A percentile compares a stretch with the other conserved stretches of the same genome.
These are phyloP conservation scores for Chloroclysta siterata DNA, from an alignment of 2,888 invertebrate species.

Conservation along the genomic window DNA sequence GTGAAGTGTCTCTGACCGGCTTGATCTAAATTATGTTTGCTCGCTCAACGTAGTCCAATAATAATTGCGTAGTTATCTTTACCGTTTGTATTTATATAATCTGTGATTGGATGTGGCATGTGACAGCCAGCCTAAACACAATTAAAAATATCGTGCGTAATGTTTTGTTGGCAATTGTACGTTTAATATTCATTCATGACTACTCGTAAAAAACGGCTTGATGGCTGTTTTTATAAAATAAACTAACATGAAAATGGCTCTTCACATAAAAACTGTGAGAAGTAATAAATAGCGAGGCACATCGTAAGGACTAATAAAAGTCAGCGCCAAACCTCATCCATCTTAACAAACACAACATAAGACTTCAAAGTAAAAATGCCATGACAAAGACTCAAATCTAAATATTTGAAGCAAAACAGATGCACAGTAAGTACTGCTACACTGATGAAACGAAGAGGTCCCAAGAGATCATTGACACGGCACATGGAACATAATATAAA, in stretches of 20 bases:
- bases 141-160: background rate
- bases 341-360: slow-evolving; percentile 18
- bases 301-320: slow-evolving; percentile 35
- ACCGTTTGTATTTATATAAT: background rate
- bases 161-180: background rate
- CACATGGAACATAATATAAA: too few relatives aligned
- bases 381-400: slow-evolving; percentile 22
- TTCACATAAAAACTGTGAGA: slow-evolving; percentile 31
- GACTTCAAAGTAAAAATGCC: slow-evolving; percentile 23
- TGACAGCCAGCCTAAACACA: slow-evolving; percentile 16
- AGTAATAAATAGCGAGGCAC: slow-evolving; percentile 33
- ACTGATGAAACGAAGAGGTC: background rate
- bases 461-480: too few relatives aligned
- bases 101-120: background rate
- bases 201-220: background rate
- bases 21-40: background rate
- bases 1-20: slow-evolving; percentile 6
- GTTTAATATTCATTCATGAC: background rate
- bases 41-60: background rate
- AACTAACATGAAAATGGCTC: slow-evolving; percentile 28
- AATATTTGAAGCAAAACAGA: slow-evolving; percentile 19
- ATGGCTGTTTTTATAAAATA: background rate
- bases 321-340: slow-evolving; percentile 27
- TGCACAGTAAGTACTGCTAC: background rate
- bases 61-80: background rate